Evolutionary conservation across 1,140 invertebrate species (phyloP), one percentile per base, ranked within the genome.

Genomic region (Dermatophagoides farinae): DNA sequence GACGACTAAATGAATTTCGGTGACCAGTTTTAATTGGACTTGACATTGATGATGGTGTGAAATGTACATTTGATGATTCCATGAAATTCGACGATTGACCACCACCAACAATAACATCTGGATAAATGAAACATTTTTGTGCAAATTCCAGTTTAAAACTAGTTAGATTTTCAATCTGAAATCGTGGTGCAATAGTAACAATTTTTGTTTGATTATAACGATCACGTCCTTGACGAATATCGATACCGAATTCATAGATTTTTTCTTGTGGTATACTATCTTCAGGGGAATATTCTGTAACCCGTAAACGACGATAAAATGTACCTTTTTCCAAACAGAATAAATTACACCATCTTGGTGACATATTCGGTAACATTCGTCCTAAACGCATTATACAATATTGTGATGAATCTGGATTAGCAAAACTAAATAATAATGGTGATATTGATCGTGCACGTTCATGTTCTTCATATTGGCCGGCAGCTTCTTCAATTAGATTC

Each of bases 401-500:
- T 11, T 66, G 37, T 6, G 70, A 65, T 9, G 80, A 82, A 68
- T 93, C 88, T 23, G 81, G 81, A 69, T 96, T 89, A 6, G 84
- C 80, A 70, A 93, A 93, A 55, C 86, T 88, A 73, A 97, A 97
- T 51, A 96, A 76, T 12, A 97, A 75, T n/a, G 93, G 93, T 41
- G 84, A 80, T 23, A 91, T 81, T 79, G 88, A 86, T 65, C 91
- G 77, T 0, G 90, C 92, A 52, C 83, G 65, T 75, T 97, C 93
- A 69, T 97, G 88, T 70, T 97, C 92, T 57, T 83, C 82, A 71
- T 85, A 88, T 74, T 98, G 93, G 11, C 92, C 93, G 4, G 91
- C 86, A 54, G 85, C 82, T 68, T 89, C 86, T 2, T 73, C 67
- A 22, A 65, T 57, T 40, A 67, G 79, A 31, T 31, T 31, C 8